Percentiles rank a stretch among this genome's conserved stretches.
These are phyloP conservation scores for Myzus persicae DNA, from an alignment of 1,140 invertebrate genomes.

Conservation along the genomic window DNA sequence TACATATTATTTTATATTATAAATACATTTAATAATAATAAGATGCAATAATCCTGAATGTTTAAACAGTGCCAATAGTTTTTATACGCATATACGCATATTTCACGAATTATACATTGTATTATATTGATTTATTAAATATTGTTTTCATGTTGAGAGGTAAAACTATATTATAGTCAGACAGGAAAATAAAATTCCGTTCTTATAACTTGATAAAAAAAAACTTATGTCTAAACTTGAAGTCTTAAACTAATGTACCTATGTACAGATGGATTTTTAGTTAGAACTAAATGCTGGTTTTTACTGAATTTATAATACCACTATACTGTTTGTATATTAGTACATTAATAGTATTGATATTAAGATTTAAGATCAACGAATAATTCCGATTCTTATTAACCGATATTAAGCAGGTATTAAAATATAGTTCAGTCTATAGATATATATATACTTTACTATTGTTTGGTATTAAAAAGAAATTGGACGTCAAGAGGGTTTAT, in stretches of 20 bases:
- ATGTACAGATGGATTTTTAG: not conserved
- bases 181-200: not conserved
- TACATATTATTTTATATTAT: not conserved
- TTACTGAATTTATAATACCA: not conserved
- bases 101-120: not conserved
- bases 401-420: not conserved
- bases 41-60: not conserved
- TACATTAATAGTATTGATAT: not conserved
- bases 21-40: not conserved
- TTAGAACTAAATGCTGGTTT: not conserved
- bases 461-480: not conserved
- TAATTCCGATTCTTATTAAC: not conserved
- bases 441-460: not conserved
- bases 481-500: not conserved
- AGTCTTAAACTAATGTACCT: not conserved
- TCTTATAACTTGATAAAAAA: not conserved
- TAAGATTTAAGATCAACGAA: not conserved
- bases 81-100: not conserved
- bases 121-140: not conserved
- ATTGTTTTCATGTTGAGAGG: not conserved
- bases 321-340: not conserved
- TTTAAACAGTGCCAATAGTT: not conserved
- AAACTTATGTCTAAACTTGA: not conserved
- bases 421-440: not conserved
- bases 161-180: not conserved